phyloP scores from a whole-genome alignment of 1,140 invertebrate species.

The Gerris buenoi region DNA sequence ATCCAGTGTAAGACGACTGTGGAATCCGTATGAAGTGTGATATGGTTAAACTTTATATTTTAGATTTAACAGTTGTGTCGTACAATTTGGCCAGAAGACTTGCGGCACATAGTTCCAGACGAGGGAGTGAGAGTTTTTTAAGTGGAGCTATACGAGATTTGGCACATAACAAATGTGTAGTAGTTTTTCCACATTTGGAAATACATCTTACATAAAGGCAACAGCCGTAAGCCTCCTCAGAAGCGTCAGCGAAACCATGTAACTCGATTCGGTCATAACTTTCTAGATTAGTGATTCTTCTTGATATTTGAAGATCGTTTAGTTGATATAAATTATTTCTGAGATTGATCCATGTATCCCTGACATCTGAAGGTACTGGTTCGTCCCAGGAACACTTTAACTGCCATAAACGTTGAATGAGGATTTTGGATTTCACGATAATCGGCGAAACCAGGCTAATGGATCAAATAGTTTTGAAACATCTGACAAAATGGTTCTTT shows the following conservation, averaged over 20 bases:
- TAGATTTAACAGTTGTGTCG: background rate
- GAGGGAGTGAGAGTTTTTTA: background rate
- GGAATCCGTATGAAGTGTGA: background rate
- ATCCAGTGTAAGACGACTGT: background rate
- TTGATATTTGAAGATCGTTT: background rate
- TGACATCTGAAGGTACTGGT: background rate
- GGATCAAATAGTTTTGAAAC: background rate
- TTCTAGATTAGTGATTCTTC: background rate
- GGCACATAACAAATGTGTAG: background rate
- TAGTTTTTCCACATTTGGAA: background rate
- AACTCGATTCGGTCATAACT: background rate
- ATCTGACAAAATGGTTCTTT: background rate
- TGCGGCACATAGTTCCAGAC: background rate
- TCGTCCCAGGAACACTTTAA: background rate
- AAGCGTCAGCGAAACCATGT: background rate
- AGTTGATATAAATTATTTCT: background rate
- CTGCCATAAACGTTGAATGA: background rate
- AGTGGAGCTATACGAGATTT: background rate
- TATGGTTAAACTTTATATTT: background rate
- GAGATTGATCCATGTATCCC: background rate
- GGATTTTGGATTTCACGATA: background rate
- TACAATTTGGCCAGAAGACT: background rate
- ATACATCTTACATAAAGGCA: background rate
- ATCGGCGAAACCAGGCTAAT: background rate
- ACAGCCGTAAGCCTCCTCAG: background rate